These are phyloP conservation scores for Zaprionus nigranus DNA, from an alignment of 1,140 invertebrate species.

Conservation along the genomic window DNA sequence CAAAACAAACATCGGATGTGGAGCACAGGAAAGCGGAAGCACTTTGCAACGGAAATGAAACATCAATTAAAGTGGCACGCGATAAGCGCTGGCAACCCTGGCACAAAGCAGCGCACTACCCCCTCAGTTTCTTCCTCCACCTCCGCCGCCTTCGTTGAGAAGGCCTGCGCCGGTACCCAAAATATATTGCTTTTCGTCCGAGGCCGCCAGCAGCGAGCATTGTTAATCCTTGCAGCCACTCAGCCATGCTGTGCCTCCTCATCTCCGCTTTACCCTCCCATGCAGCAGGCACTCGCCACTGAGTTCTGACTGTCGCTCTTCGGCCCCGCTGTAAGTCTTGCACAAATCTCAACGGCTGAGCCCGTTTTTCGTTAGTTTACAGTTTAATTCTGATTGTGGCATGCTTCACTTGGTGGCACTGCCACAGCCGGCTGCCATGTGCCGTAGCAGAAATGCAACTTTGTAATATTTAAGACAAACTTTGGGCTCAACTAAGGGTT, in stretches of 20 bases:
- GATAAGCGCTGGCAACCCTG: conserved; percentile 29
- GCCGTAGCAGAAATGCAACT: not conserved
- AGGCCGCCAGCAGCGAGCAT: conserved; percentile 1
- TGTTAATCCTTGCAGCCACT: conserved; percentile 40
- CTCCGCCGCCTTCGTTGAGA: not conserved
- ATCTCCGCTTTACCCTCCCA: not conserved
- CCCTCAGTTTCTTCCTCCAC: not conserved
- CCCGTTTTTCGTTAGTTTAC: conserved; percentile 60
- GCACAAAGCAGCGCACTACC: not conserved
- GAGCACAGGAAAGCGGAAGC: conserved; percentile 74
- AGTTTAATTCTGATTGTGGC: conserved; percentile 64
- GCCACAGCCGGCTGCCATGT: not conserved
- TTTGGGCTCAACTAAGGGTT: not conserved
- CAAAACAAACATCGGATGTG: conserved; percentile 74
- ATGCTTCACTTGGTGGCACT: conserved; percentile 1
- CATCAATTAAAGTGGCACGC: conserved; percentile 82
- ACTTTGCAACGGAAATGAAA: conserved; percentile 84
- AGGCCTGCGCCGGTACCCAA: not conserved
- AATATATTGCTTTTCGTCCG: conserved; percentile 48
- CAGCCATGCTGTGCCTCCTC: not conserved
- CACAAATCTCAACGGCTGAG: conserved; percentile 38
- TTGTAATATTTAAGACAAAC: not conserved
- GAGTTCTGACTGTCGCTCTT: not conserved
- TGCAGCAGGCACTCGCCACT: not conserved
- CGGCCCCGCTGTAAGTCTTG: conserved; percentile 12